These are phyloP conservation scores for Campoplex capitator DNA, from an alignment of 2,888 invertebrate species.

Conservation along the genomic window DNA sequence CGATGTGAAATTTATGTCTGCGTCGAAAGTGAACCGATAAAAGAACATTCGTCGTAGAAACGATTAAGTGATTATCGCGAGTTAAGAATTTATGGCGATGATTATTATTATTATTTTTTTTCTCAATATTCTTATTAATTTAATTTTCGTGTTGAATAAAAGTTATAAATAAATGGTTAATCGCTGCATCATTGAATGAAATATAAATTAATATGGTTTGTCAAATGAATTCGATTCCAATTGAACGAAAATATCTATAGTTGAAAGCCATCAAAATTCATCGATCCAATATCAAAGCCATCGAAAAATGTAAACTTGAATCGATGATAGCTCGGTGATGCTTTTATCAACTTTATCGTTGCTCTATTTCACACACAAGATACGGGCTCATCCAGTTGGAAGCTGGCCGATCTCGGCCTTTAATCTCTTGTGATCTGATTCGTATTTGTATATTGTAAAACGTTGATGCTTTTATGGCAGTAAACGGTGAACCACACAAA, in stretches of 20 bases:
- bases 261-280: background rate
- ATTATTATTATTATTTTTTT: background rate
- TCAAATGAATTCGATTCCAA: background rate
- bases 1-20: slow-evolving; percentile 8
- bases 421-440: slow-evolving; percentile 15
- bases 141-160: background rate
- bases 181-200: background rate
- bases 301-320: slow-evolving; percentile 3
- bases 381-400: slow-evolving; percentile 37
- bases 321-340: slow-evolving; percentile 31
- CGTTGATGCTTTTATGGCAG: slow-evolving; percentile 30
- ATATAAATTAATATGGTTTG: background rate
- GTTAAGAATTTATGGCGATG: background rate
- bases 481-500: slow-evolving; percentile 38
- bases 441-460: slow-evolving; percentile 17
- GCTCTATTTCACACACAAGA: slow-evolving; percentile 13
- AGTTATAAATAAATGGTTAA: background rate
- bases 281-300: background rate
- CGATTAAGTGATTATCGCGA: background rate
- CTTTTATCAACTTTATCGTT: slow-evolving; percentile 11
- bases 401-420: slow-evolving; percentile 23
- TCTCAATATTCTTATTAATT: background rate
- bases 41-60: background rate
- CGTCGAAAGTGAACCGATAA: background rate
- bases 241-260: background rate